Evolutionary conservation across 1,140 invertebrate species (phyloP), one percentile per base, ranked within the genome.

Genomic region (Catajapyx aquilonaris): DNA sequence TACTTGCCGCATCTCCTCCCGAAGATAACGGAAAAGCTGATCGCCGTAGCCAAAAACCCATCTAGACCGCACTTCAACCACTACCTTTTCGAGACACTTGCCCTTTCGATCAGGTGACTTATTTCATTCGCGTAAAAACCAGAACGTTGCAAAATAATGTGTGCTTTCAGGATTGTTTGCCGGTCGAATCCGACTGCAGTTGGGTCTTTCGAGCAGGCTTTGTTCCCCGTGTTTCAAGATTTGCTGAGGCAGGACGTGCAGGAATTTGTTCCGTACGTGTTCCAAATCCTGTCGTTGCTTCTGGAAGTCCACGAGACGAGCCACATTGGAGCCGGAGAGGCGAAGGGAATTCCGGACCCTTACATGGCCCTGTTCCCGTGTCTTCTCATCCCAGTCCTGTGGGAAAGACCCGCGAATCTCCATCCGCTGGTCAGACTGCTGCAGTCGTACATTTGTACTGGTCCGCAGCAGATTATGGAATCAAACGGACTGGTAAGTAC

Each of bases 21-120:
- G 2, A 78, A 83, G 51, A 62, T 97, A 3, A 87, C 84, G 0
- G 63, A 73, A 41, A 88, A 90, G 56, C 57, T 97, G 2, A 57
- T 70, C 4, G 52, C 70, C 5, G 87, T 91, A n/a, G 69, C 86
- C 28, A 86, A 81, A 62, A 96, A 96, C 64, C 91, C 91, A 0
- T 87, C 79, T 47, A 84, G 86, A 47, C 91, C 93, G 1, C 81
- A 94, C 55, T 97, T 95, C 57, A 96, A 96, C 63, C 91, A 97
- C 55, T 96, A 85, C 60, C 62, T 97, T 1, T 97, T 97, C 57
- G 93, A 97, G 62, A 83, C 80, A 0, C 60, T 97, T 17, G 80
- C 83, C 33, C 60, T 97, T 21, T 73, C 77, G 7, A 81, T 96
- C 17, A 77, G 72, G 66, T 75, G 51, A 67, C 61, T 34, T 34